Evolutionary conservation across 2,113 vertebrate genomes (phyloP), one percentile per base, ranked within the genome.

Genomic region (Rhegmatorhina hoffmannsi): DNA sequence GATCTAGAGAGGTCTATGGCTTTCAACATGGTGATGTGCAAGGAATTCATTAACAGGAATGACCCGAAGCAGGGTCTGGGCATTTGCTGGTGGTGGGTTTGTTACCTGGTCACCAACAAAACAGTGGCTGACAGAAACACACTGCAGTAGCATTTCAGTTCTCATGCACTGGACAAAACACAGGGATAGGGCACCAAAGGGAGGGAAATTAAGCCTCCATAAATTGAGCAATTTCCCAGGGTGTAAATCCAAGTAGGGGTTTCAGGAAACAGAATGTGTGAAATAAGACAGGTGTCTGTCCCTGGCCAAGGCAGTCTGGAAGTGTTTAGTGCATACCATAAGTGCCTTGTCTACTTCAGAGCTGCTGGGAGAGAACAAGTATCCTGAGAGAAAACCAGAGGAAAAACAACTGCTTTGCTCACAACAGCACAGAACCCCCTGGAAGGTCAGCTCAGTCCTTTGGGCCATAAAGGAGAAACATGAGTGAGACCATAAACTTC

Each of bases 221-320:
- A 75, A 94, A 86, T 84, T 9, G 20, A 93, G 83, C 64, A 38
- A 56, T 96, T 92, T 96, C 87, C 85, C 76, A 11, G 90, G 59
- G 88, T 93, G 87, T 93, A 94, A 95, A 93, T 93, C 72, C 93
- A 95, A 85, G 79, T 84, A 91, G 91, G 43, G 62, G 64, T 92
- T 86, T 88, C 59, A 56, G 90, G 93, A 75, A 89, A 72, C 87
- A 88, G 85, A 89, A 95, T 0, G 29, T 90, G 82, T 95, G 96
- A 95, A 96, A 92, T 68, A 83, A 96, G 93, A 87, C 93, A 94
- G 92, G 92, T 95, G 95, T 47, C 50, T 86, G 75, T 85, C 91
- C 70, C 85, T 77, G 90, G 28, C 58, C 21, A 18, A 55, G 56
- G 82, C n/a, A 14, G 79, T 78, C 87, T 94, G 92, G 93, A 96